Conservation (phyloP, 2,888 invertebrate genomes). For the Troides oblongomaculatus region DNA sequence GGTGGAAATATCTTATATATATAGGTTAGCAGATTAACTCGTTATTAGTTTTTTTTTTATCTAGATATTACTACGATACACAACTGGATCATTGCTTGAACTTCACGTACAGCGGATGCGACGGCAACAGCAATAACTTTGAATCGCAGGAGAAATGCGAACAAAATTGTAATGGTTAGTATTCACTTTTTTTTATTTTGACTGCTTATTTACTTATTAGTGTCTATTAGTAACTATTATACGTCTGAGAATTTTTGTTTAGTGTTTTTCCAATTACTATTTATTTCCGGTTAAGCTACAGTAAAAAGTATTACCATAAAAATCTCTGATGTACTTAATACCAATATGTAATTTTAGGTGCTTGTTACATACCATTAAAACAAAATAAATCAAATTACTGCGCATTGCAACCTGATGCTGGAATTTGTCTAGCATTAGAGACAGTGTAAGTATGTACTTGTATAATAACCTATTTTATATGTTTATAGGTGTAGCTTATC, state of each 20-base stretch:
- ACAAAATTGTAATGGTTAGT: slow-evolving; percentile 54
- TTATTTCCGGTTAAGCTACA: not conserved
- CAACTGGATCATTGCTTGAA: slow-evolving; percentile 48
- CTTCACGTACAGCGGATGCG: slow-evolving; percentile 53
- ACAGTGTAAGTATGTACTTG: not conserved
- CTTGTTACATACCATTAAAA: slow-evolving; percentile 18
- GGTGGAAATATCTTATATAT: too few species aligned
- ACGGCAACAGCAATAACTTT: slow-evolving; percentile 57
- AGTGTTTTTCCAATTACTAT: not conserved
- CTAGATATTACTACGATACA: slow-evolving; percentile 56
- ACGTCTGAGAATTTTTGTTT: too few species aligned
- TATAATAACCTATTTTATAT: too few species aligned
- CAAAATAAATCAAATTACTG: slow-evolving; percentile 37
- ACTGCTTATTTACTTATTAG: not conserved
- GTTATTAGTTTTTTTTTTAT: slow-evolving; percentile 26
- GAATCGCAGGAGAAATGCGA: slow-evolving; percentile 47
- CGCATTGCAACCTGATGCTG: slow-evolving; percentile 50
- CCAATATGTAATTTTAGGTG: slow-evolving; percentile 12
- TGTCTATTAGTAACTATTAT: too few species aligned
- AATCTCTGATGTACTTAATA: not conserved
- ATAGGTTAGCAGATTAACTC: too few species aligned
- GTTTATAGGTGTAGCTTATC: too few species aligned
- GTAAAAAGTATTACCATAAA: not conserved
- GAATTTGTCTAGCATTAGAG: slow-evolving; percentile 47
- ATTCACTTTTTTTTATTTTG: not conserved